Evolutionary conservation across 1,140 invertebrate genomes (phyloP).

Genomic region (Microplitis mediator): DNA sequence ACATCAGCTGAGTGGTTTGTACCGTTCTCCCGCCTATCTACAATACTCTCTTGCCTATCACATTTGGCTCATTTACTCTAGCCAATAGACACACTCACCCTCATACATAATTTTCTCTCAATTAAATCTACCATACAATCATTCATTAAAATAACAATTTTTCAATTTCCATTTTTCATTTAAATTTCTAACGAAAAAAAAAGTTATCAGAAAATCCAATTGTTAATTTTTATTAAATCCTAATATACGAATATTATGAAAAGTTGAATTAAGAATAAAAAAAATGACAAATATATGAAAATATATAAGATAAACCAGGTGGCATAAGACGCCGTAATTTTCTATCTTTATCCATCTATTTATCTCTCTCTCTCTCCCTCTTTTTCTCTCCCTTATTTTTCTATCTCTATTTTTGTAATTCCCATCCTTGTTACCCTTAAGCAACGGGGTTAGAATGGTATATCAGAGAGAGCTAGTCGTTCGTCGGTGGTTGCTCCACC

Average conservation of each 20-base stretch:
- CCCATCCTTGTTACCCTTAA: neutral
- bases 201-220: neutral
- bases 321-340: conserved; percentile 13
- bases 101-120: neutral
- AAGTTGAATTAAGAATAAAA: neutral
- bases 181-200: neutral
- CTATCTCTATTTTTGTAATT: neutral
- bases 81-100: conserved; percentile 13
- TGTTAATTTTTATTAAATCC: no score
- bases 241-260: neutral
- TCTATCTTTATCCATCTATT: conserved; percentile 1
- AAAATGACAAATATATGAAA: neutral
- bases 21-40: neutral
- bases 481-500: conserved; percentile 56
- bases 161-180: no score
- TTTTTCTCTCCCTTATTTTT: conserved; percentile 4
- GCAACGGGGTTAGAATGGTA: conserved; percentile 44
- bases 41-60: neutral
- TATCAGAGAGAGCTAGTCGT: conserved; percentile 47
- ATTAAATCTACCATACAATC: no score
- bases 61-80: conserved; percentile 1
- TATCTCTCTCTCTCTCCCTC: neutral
- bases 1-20: conserved; percentile 37
- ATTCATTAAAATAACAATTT: no score
- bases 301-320: conserved; percentile 20